Percentiles rank a stretch among this genome's conserved stretches.
phyloP scores from a whole-genome alignment of 2,797 vertebrate genomes.

The Enteromius afrohamiltoni region DNA sequence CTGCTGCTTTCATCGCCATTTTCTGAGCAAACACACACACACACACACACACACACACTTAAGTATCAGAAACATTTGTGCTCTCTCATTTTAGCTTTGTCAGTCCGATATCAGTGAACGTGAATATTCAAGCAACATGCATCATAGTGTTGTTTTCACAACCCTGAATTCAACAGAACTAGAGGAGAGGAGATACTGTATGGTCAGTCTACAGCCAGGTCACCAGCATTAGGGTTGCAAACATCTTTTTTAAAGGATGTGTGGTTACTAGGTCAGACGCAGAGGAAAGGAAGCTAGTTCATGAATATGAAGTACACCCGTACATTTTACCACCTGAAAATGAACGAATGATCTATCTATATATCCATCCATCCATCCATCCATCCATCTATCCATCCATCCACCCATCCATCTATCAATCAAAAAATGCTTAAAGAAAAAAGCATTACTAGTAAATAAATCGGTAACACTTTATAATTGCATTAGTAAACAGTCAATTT shows the following conservation, averaged over 20 bases:
- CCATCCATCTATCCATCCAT: no score
- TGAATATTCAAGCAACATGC: constrained; percentile 41
- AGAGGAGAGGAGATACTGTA: constrained; percentile 25
- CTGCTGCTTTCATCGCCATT: constrained; percentile 93
- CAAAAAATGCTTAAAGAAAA: no score
- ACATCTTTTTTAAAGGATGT: not conserved
- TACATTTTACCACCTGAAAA: not conserved
- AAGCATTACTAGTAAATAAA: no score
- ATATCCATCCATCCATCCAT: no score
- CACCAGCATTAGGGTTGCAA: constrained; percentile 30
- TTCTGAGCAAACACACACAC: constrained; percentile 84
- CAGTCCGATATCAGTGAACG: constrained; percentile 9
- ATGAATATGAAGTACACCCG: not conserved
- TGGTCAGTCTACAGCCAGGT: constrained; percentile 35
- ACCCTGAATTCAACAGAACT: constrained; percentile 55
- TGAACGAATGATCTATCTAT: no score
- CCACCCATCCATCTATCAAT: no score
- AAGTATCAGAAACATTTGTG: not conserved
- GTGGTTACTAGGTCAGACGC: not conserved
- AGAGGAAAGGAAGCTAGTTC: not conserved
- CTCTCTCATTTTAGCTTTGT: constrained; percentile 6
- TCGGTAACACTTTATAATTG: no score
- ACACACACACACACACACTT: constrained; percentile 32
- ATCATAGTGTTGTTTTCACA: constrained; percentile 34
- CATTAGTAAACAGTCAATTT: no score